Conservation (phyloP, 2,113 vertebrate genomes). For the Aramus guarauna region DNA sequence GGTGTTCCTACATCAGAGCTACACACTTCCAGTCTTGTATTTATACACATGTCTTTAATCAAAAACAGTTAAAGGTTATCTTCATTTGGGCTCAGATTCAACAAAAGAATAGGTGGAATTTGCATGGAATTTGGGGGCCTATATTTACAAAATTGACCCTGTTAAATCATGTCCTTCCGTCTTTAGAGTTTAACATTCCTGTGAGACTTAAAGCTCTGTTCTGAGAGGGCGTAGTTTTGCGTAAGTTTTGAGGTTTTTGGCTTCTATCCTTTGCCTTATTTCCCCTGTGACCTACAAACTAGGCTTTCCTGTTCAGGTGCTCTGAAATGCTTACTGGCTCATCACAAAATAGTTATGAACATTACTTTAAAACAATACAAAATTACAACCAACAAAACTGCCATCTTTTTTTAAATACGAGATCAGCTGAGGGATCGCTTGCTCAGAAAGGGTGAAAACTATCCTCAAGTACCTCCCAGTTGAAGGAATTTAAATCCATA, state of each 20-base stretch:
- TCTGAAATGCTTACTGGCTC: background rate
- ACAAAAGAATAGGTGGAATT: background rate
- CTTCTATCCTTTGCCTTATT: background rate
- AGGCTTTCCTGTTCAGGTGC: background rate
- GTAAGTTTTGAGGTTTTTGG: background rate
- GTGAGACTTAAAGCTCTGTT: background rate
- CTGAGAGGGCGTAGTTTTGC: background rate
- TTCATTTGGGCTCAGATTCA: background rate
- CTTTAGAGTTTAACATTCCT: background rate
- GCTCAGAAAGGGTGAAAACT: background rate
- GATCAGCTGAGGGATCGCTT: background rate
- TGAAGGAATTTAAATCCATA: background rate
- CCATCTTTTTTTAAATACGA: background rate
- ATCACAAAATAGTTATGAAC: background rate
- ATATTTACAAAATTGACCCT: background rate
- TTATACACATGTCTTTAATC: rapidly evolving
- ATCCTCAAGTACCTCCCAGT: background rate
- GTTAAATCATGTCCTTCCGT: rapidly evolving
- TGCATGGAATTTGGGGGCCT: background rate
- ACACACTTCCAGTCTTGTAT: background rate
- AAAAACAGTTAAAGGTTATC: background rate
- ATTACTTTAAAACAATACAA: background rate
- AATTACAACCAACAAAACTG: background rate
- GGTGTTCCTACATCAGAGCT: background rate
- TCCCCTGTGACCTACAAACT: background rate